A percentile compares a stretch with the other conserved stretches of the same genome.
These are phyloP conservation scores for Lasioglossum villosulum DNA, from an alignment of 2,888 invertebrate genomes.

Conservation along the genomic window DNA sequence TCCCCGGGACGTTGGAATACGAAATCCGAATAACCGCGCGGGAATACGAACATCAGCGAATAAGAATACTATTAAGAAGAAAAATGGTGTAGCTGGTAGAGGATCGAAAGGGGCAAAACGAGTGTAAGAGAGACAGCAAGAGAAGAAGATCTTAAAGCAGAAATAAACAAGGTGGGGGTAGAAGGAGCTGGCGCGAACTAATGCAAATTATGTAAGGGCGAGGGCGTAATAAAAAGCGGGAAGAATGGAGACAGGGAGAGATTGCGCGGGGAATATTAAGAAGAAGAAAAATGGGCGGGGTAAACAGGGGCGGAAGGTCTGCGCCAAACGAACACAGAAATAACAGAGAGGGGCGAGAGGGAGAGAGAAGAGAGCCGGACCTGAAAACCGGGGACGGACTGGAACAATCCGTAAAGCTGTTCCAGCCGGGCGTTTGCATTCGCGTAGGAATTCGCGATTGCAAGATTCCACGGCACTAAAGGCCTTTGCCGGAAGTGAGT, in stretches of 20 bases:
- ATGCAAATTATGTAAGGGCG: constrained; percentile 17
- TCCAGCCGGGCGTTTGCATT: constrained; percentile 74
- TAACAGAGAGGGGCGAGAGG: background rate
- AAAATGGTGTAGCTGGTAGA: constrained; percentile 7
- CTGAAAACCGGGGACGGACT: constrained; percentile 18
- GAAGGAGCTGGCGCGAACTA: background rate
- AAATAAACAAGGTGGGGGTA: constrained; percentile 2
- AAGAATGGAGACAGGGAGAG: background rate
- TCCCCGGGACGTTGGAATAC: background rate
- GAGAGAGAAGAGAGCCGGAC: background rate
- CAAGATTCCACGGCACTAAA: constrained; percentile 75
- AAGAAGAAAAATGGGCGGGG: constrained; percentile 23
- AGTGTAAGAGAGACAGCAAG: background rate
- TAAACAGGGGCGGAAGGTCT: constrained; percentile 7
- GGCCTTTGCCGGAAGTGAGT: constrained; percentile 34
- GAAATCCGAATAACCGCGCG: background rate
- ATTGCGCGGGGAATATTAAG: constrained; percentile 19
- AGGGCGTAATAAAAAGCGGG: background rate
- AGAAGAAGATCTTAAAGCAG: background rate
- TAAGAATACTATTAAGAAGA: background rate
- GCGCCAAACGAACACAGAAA: background rate
- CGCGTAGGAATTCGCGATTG: constrained; percentile 80
- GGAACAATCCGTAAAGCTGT: constrained; percentile 75
- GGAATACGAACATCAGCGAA: background rate
- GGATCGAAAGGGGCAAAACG: background rate